These are phyloP conservation scores for Rhea pennata DNA, from an alignment of 2,113 vertebrate species.

Conservation along the genomic window DNA sequence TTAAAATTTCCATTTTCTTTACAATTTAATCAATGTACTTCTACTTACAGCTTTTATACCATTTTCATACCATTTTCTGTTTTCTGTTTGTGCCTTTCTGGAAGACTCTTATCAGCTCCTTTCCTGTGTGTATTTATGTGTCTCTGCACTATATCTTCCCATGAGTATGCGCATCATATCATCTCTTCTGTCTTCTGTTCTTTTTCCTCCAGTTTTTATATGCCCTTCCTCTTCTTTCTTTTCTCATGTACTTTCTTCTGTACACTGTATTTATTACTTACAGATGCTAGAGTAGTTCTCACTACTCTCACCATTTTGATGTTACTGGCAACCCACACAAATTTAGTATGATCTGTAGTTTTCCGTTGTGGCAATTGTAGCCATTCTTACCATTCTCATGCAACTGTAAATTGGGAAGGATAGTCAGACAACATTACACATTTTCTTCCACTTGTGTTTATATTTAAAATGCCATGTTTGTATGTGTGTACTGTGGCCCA, in stretches of 20 bases:
- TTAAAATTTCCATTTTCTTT: neutral
- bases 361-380: neutral
- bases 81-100: neutral
- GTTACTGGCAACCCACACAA: neutral
- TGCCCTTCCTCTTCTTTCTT: neutral
- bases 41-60: neutral
- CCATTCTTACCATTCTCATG: neutral
- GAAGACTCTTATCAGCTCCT: neutral
- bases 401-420: neutral
- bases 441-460: neutral
- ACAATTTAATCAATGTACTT: neutral
- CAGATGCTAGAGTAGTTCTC: neutral
- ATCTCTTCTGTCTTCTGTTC: neutral
- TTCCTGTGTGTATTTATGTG: neutral
- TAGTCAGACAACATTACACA: neutral
- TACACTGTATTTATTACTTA: neutral
- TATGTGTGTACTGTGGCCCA: accelerated
- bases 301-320: neutral
- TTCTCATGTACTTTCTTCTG: neutral
- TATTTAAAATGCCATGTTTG: neutral
- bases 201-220: neutral
- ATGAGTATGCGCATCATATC: accelerated
- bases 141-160: neutral
- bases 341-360: neutral
- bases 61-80: neutral